Evolutionary conservation across 1,140 invertebrate species (phyloP).

Genomic region (Homarus americanus): DNA sequence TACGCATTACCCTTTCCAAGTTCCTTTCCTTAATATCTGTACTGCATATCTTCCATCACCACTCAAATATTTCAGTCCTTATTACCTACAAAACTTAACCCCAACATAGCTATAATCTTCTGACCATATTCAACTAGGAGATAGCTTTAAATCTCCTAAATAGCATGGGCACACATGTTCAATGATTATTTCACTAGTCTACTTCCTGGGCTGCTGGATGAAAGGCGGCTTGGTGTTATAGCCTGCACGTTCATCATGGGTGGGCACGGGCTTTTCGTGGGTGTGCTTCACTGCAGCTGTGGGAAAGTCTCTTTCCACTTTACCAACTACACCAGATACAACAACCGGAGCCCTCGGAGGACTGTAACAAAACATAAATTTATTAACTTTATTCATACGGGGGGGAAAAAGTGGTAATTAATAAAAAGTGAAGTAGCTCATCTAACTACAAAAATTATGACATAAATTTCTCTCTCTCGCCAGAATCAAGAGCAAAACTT

Average conservation of each 20-base stretch:
- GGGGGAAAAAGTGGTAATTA: no score
- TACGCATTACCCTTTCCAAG: no score
- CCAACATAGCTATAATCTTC: not conserved
- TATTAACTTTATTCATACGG: no score
- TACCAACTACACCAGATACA: constrained; percentile 43
- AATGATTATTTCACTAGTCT: not conserved
- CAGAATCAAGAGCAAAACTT: no score
- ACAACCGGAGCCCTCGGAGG: constrained; percentile 46
- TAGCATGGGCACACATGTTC: not conserved
- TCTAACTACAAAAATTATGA: no score
- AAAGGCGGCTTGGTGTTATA: constrained; percentile 4
- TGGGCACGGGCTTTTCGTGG: constrained; percentile 64
- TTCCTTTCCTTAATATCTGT: no score
- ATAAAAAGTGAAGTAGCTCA: no score
- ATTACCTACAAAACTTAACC: not conserved
- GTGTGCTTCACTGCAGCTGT: constrained; percentile 67
- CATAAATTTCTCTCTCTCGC: no score
- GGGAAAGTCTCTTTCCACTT: constrained; percentile 58
- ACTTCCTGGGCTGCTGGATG: constrained; percentile 69
- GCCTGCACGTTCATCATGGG: constrained; percentile 31
- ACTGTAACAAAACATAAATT: constrained; percentile 9
- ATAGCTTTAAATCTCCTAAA: not conserved
- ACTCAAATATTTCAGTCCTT: not conserved
- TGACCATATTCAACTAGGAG: not conserved
- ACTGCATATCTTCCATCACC: not conserved